Conservation (phyloP, 1,140 invertebrate genomes). For the Anagrus nilaparvatae region DNA sequence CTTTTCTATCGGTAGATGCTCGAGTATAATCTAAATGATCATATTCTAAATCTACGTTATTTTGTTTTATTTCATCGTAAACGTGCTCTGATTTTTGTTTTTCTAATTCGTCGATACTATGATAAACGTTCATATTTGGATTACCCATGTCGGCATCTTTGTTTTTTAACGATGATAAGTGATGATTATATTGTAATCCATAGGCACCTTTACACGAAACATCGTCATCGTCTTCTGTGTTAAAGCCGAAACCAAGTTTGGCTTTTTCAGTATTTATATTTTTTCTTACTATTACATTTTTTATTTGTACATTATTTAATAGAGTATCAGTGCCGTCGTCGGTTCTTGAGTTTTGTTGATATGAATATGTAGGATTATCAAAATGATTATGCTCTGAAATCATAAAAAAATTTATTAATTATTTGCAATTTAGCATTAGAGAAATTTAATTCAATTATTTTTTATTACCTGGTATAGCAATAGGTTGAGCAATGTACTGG, state of each 20-base stretch:
- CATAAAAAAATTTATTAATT: neutral
- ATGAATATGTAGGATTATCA: slow-evolving; percentile 85
- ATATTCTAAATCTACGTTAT: slow-evolving; percentile 67
- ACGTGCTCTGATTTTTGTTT: slow-evolving; percentile 69
- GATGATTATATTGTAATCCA: slow-evolving; percentile 46
- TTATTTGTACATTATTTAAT: slow-evolving; percentile 48
- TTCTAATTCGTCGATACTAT: slow-evolving; percentile 63
- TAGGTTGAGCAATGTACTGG: slow-evolving; percentile 72
- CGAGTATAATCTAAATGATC: slow-evolving; percentile 79
- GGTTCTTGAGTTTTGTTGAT: slow-evolving; percentile 45
- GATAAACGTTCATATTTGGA: slow-evolving; percentile 69
- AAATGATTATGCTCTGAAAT: slow-evolving; percentile 73
- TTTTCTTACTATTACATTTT: slow-evolving; percentile 56
- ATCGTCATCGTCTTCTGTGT: slow-evolving; percentile 40
- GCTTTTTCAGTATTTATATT: slow-evolving; percentile 32
- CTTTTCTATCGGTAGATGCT: slow-evolving; percentile 67
- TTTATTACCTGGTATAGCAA: slow-evolving; percentile 48
- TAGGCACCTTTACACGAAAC: slow-evolving; percentile 42
- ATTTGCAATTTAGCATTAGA: neutral
- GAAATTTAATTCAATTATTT: neutral
- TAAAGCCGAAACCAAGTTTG: slow-evolving; percentile 25
- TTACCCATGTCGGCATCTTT: slow-evolving; percentile 73
- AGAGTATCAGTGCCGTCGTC: slow-evolving; percentile 50
- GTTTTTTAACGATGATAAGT: slow-evolving; percentile 59
- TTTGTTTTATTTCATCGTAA: slow-evolving; percentile 86